Conservation (phyloP, 2,113 vertebrate genomes). For the Epinephelus lanceolatus region DNA sequence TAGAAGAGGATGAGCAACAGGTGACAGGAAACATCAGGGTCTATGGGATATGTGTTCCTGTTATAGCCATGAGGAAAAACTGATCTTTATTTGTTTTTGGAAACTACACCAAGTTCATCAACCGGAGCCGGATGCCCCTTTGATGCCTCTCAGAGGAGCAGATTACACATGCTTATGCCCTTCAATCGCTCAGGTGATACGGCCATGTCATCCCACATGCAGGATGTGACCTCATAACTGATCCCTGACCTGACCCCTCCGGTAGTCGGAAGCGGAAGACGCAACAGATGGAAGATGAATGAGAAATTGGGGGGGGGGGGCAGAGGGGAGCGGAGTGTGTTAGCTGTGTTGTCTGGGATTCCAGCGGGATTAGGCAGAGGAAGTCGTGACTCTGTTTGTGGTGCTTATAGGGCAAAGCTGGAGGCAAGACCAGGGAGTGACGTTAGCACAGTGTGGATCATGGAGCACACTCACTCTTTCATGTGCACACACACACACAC, state of each 20-base stretch:
- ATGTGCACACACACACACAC: background rate
- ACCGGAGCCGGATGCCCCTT: background rate
- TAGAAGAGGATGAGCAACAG: background rate
- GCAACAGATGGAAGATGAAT: slow-evolving; percentile 66
- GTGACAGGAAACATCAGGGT: background rate
- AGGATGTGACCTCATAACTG: slow-evolving; percentile 54
- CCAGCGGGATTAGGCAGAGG: slow-evolving; percentile 74
- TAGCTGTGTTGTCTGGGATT: slow-evolving; percentile 62
- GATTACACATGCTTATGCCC: background rate
- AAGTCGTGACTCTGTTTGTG: slow-evolving; percentile 73
- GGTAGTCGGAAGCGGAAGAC: slow-evolving; percentile 65
- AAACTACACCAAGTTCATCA: background rate
- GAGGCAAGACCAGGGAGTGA: slow-evolving; percentile 50
- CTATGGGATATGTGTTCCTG: background rate
- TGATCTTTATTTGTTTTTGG: background rate
- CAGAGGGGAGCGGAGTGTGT: background rate
- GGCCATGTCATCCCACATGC: slow-evolving; percentile 37
- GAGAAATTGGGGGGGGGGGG: no score
- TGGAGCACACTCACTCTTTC: slow-evolving; percentile 12
- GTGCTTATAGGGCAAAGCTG: slow-evolving; percentile 60
- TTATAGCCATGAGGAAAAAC: background rate
- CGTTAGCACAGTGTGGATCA: slow-evolving; percentile 39
- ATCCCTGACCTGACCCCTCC: slow-evolving; percentile 41
- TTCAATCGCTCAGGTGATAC: slow-evolving; percentile 8
- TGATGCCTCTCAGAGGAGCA: background rate